phyloP scores from a whole-genome alignment of 2,113 vertebrate species.

The Pithys albifrons region DNA sequence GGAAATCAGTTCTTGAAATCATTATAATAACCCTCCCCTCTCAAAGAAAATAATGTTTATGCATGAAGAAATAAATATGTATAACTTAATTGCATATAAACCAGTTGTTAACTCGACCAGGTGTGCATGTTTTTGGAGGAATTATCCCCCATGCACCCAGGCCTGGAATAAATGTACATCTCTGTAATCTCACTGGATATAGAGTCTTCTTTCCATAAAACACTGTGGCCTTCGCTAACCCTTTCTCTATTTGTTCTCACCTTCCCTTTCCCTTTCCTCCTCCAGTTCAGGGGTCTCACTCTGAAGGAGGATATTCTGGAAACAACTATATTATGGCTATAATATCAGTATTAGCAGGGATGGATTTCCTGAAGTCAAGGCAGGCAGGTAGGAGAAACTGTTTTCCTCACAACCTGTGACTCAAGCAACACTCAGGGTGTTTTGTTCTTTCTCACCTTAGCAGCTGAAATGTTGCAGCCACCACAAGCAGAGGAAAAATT shows the following conservation, averaged over 20 bases:
- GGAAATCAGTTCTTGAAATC: no score
- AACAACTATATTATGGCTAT: background rate
- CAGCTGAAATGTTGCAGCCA: background rate
- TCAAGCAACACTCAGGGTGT: background rate
- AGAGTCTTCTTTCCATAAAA: no score
- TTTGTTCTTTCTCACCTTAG: background rate
- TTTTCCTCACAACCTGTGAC: background rate
- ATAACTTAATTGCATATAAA: no score
- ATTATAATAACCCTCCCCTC: no score
- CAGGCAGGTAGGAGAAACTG: rapidly evolving
- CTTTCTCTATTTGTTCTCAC: background rate
- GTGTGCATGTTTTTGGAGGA: no score
- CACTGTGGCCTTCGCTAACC: background rate
- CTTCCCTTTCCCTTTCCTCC: background rate
- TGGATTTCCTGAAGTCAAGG: background rate
- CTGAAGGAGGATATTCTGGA: background rate
- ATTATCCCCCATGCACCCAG: no score
- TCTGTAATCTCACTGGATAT: no score
- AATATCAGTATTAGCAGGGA: background rate
- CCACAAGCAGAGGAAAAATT: background rate
- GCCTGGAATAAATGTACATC: no score
- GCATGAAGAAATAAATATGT: no score
- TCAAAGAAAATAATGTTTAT: no score
- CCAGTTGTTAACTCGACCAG: no score
- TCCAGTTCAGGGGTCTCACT: background rate